Conservation (phyloP, 2,888 invertebrate genomes). For the Dicyrtoma fusca region DNA sequence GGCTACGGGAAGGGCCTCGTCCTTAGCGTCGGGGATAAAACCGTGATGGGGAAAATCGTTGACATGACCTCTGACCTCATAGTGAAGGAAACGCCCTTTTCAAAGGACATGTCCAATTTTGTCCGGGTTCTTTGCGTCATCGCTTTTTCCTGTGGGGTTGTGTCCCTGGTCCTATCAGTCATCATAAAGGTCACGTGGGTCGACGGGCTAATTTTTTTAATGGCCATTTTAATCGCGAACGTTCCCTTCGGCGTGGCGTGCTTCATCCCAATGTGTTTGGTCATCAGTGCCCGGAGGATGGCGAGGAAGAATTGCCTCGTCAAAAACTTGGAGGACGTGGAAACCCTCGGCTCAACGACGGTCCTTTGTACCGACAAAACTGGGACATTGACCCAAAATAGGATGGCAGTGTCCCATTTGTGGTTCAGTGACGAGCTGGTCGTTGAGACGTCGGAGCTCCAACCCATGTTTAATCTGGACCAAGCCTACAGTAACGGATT, state of each 20-base stretch:
- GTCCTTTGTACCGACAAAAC: constrained; percentile 29
- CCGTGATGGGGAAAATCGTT: constrained; percentile 21
- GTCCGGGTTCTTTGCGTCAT: constrained; percentile 4
- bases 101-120: constrained; percentile 15
- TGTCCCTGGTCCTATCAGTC: background rate
- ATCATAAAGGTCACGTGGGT: background rate
- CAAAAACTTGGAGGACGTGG: constrained; percentile 19
- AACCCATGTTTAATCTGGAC: constrained; percentile 22
- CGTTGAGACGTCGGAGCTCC: background rate
- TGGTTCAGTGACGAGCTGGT: constrained; percentile 26
- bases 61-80: background rate
- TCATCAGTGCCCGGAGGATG: constrained; percentile 10
- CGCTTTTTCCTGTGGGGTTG: background rate
- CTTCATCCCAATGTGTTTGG: constrained; percentile 22
- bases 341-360: constrained; percentile 16
- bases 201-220: constrained; percentile 2
- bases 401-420: constrained; percentile 15
- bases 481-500: constrained; percentile 45
- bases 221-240: constrained; percentile 13
- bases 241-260: constrained; percentile 25
- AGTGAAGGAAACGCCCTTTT: constrained; percentile 1
- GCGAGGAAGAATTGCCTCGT: background rate
- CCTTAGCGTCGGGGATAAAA: constrained; percentile 13
- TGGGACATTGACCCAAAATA: constrained; percentile 29
- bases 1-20: constrained; percentile 13